These are phyloP conservation scores for Lasioglossum baleicum DNA, from an alignment of 1,140 invertebrate species.

Conservation along the genomic window DNA sequence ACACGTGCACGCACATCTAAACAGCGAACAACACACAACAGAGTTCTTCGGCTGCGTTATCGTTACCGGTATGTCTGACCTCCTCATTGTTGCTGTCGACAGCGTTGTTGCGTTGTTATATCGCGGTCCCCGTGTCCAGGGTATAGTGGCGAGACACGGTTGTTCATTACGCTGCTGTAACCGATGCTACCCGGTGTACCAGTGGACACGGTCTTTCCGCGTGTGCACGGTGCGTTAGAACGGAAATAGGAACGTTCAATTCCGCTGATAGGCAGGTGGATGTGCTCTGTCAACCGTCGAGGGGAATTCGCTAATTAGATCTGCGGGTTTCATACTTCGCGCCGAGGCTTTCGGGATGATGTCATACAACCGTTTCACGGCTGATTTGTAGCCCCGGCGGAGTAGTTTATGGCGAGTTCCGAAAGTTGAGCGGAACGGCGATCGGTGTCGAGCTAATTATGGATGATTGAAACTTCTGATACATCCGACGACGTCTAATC, in stretches of 20 bases:
- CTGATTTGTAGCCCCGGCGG: too few relatives aligned
- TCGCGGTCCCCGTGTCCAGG: not conserved
- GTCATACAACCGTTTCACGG: not conserved
- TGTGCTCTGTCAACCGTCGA: constrained; percentile 20
- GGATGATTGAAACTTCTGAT: not conserved
- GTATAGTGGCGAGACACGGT: constrained; percentile 39
- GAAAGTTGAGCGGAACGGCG: not conserved
- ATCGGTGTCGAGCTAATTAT: not conserved
- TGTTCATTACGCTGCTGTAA: constrained; percentile 33
- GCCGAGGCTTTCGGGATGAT: not conserved
- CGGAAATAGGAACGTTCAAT: constrained; percentile 35
- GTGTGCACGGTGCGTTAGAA: not conserved
- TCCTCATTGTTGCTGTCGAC: constrained; percentile 10
- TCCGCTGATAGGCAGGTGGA: constrained; percentile 20
- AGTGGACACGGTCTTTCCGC: not conserved
- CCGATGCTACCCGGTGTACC: not conserved
- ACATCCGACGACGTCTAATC: too few relatives aligned
- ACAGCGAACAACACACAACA: too few relatives aligned
- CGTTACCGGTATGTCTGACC: constrained; percentile 2
- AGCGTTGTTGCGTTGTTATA: constrained; percentile 12
- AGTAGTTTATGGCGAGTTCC: not conserved
- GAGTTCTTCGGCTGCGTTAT: constrained; percentile 7
- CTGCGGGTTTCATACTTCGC: not conserved
- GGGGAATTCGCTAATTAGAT: constrained; percentile 15
- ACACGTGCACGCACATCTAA: too few relatives aligned